phyloP scores from a whole-genome alignment of 2,888 invertebrate genomes.

The Arge pagana region DNA sequence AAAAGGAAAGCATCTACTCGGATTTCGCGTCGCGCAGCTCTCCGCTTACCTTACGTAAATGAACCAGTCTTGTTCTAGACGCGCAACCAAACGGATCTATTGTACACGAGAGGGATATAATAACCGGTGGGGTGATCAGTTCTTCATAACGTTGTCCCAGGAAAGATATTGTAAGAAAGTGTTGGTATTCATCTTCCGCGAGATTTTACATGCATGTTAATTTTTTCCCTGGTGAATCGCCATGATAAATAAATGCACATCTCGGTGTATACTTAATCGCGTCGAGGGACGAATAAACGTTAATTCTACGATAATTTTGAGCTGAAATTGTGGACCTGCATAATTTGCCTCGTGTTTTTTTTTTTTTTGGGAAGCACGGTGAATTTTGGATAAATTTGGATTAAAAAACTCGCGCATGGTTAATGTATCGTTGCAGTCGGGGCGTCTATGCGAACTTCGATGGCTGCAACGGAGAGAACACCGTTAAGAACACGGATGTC shows the following conservation, averaged over 20 bases:
- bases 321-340: neutral
- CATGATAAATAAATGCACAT: no score
- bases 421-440: neutral
- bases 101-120: no score
- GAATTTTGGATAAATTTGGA: constrained; percentile 1
- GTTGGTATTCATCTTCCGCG: no score
- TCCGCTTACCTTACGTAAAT: constrained; percentile 38
- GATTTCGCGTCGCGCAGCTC: constrained; percentile 36
- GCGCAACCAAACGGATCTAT: constrained; percentile 9
- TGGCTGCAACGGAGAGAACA: constrained; percentile 60
- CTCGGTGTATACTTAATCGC: no score
- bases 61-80: constrained; percentile 32
- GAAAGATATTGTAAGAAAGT: no score
- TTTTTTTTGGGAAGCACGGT: neutral
- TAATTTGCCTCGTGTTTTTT: neutral
- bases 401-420: no score
- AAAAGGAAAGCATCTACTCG: constrained; percentile 35
- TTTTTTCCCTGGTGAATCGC: no score
- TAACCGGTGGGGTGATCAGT: no score
- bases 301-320: neutral
- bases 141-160: no score
- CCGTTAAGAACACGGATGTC: constrained; percentile 57
- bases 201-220: no score
- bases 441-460: constrained; percentile 16
- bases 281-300: neutral